Base-by-base conservation (phyloP, 1,140 invertebrate species). In the Euglossa dilemma region DNA sequence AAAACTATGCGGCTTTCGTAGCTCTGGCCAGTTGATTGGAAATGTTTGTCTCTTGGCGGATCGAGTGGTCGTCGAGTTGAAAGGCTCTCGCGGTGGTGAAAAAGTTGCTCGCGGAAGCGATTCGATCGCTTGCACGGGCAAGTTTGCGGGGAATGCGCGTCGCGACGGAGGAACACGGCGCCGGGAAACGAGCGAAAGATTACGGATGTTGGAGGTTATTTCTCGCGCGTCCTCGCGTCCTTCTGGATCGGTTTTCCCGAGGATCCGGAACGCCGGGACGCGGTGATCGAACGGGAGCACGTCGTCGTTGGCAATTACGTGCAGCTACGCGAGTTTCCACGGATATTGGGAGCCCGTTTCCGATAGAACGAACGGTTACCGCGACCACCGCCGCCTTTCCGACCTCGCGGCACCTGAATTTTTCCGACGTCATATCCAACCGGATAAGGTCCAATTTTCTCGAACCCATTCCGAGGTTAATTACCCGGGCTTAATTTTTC, bases 71-170 rank as follows among this genome's bases (percentile, higher is more conserved):
- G 23, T 56, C 56, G 56, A 23, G 20, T 63, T 25, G 63, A 64
- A 64, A 64, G 72, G 84, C 72, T 83, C 70, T 80, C 63, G 67
- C 81, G 63, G 23, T 45, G 59, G 87, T 90, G 25, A 14, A 36
- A 63, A 36, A 63, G 61, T 36, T 63, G 11, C 8, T 91, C 91
- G 91, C 91, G 90, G 87, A 85, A 89, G 91, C 90, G 63, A 36
- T 36, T n/a, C 28, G 52, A 18, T 54, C 52, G 16, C 2, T 43
- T 3, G n/a, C 28, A 7, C 25, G 7, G 2, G 12, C 5, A 20
- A 57, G 23, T n/a, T 57, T n/a, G 0, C 8, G 0, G 56, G 11
- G 56, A n/a, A 57, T 9, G 56, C 9, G 80, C 82, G 72, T 67
- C 1, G 50, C 86, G 87, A 90, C 91, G 90, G 87, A 59, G 54